Evolutionary conservation across 2,113 vertebrate species (phyloP).

Genomic region (Ptilorrhoa leucosticta): DNA sequence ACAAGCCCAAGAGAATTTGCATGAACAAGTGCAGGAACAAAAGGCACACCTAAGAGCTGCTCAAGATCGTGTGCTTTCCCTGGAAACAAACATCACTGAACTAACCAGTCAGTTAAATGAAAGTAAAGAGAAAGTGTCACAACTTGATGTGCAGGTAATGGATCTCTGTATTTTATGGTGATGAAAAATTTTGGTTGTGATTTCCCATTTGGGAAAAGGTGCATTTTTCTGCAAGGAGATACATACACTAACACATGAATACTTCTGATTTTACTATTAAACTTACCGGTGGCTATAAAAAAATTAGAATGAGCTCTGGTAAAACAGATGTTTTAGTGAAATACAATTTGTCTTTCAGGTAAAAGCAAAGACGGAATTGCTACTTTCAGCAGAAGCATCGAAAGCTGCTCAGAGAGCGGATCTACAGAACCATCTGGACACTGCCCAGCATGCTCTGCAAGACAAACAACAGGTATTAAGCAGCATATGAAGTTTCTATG

Average conservation of each 20-base stretch:
- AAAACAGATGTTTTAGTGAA: neutral
- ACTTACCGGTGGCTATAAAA: neutral
- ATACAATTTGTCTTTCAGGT: conserved; percentile 74
- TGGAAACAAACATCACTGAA: conserved; percentile 84
- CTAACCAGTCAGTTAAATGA: conserved; percentile 86
- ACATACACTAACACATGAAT: neutral
- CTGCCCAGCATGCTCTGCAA: conserved; percentile 91
- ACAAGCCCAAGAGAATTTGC: conserved; percentile 95
- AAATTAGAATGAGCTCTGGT: neutral
- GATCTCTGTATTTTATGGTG: neutral
- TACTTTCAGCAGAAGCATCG: conserved; percentile 92
- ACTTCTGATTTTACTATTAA: neutral
- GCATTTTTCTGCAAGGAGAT: neutral
- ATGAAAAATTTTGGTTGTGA: neutral
- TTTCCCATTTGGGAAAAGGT: neutral
- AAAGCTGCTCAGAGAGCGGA: conserved; percentile 92
- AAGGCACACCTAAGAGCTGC: conserved; percentile 87
- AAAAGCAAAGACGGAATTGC: conserved; percentile 95
- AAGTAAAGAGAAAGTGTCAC: conserved; percentile 90
- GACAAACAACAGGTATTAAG: conserved; percentile 94
- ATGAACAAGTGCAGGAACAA: conserved; percentile 95
- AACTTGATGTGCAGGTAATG: conserved; percentile 91
- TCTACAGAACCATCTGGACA: conserved; percentile 94
- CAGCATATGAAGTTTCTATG: neutral
- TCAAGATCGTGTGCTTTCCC: conserved; percentile 86